Conservation (phyloP, 2,113 vertebrate species). For the Gadus macrocephalus region DNA sequence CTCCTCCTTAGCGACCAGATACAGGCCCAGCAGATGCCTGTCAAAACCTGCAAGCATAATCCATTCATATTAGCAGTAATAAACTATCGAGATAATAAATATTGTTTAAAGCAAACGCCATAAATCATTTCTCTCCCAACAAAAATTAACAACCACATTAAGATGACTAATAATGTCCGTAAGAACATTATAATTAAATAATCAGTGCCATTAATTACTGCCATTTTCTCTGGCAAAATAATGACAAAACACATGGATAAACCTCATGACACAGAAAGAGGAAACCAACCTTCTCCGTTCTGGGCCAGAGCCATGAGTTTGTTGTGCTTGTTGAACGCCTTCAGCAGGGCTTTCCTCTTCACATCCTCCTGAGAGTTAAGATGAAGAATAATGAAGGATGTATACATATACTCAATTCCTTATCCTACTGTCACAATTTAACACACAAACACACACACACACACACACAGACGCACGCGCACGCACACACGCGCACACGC, state of each 20-base stretch:
- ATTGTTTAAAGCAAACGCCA: constrained; percentile 4
- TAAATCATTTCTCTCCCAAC: not conserved
- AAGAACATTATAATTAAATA: not conserved
- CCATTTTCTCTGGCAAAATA: too few relatives aligned
- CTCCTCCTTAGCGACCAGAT: constrained; percentile 84
- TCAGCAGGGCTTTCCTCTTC: constrained; percentile 74
- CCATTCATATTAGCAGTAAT: too few relatives aligned
- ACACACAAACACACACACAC: too few relatives aligned
- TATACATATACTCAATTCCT: not conserved
- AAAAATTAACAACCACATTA: not conserved
- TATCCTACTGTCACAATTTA: too few relatives aligned
- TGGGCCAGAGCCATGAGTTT: constrained; percentile 89
- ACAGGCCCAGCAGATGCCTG: constrained; percentile 88
- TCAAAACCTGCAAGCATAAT: constrained; percentile 81
- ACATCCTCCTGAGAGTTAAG: constrained; percentile 60
- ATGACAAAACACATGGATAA: not conserved
- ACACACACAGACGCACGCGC: constrained; percentile 2
- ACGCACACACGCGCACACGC: constrained; percentile 12
- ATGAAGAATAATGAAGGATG: constrained; percentile 1
- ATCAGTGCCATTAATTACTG: not conserved
- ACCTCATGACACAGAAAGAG: not conserved
- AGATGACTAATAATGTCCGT: not conserved
- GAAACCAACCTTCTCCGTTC: constrained; percentile 79
- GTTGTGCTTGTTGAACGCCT: constrained; percentile 86
- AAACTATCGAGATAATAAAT: not conserved